Conservation (phyloP, 2,113 vertebrate genomes). For the Athene noctua region DNA sequence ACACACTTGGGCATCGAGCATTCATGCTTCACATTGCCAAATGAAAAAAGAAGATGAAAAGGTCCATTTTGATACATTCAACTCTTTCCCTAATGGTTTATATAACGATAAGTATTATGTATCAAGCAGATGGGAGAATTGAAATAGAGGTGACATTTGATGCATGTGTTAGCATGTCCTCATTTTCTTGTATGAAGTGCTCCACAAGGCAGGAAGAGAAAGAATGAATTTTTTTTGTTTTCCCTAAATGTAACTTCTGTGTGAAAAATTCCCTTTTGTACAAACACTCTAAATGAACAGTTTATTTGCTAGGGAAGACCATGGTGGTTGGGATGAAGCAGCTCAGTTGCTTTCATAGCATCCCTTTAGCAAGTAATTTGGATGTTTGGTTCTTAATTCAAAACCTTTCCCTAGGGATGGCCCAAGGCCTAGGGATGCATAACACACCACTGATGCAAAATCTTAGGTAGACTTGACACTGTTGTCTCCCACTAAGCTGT, state of each 20-base stretch:
- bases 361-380: background rate
- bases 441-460: background rate
- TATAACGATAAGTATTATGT: background rate
- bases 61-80: background rate
- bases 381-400: background rate
- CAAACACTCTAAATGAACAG: background rate
- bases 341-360: background rate
- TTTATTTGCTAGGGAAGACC: background rate
- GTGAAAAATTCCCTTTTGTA: background rate
- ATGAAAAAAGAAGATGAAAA: conserved; percentile 33
- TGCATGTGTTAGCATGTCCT: background rate
- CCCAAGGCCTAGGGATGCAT: background rate
- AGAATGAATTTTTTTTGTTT: background rate
- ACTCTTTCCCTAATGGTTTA: conserved; percentile 1
- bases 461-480: background rate
- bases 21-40: conserved; percentile 5
- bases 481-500: background rate
- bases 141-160: conserved; percentile 22
- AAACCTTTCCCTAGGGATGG: background rate
- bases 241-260: background rate
- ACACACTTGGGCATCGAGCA: conserved; percentile 31
- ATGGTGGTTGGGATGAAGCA: background rate
- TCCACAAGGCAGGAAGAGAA: background rate
- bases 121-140: conserved; percentile 15
- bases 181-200: background rate